Evolutionary conservation across 2,797 vertebrate genomes (phyloP).

Genomic region (Zalophus californianus): DNA sequence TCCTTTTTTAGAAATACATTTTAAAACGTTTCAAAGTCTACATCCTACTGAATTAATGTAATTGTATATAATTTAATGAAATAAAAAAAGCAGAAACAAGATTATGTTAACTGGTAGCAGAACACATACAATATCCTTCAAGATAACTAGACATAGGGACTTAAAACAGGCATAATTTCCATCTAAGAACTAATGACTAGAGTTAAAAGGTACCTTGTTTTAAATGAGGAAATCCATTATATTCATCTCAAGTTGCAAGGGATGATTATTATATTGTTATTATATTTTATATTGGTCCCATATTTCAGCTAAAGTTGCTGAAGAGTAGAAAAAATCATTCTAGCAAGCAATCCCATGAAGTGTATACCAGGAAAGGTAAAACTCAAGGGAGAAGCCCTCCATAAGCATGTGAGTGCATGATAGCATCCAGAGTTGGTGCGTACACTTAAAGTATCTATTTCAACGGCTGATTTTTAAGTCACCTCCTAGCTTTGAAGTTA

Average conservation of each 20-base stretch:
- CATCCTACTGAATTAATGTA: constrained; percentile 48
- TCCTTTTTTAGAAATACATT: constrained; percentile 56
- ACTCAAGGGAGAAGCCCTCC: neutral
- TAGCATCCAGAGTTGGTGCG: neutral
- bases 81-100: constrained; percentile 62
- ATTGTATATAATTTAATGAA: constrained; percentile 71
- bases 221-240: constrained; percentile 67
- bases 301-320: constrained; percentile 77
- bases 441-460: neutral
- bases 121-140: constrained; percentile 60
- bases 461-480: neutral
- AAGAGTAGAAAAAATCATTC: constrained; percentile 66
- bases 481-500: neutral
- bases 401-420: neutral
- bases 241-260: constrained; percentile 69
- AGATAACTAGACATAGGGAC: constrained; percentile 15
- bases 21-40: constrained; percentile 51
- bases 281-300: constrained; percentile 66
- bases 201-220: constrained; percentile 65
- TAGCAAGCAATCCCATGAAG: constrained; percentile 36
- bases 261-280: constrained; percentile 74
- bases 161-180: constrained; percentile 67
- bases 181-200: constrained; percentile 64
- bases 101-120: constrained; percentile 55
- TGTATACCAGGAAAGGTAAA: neutral